phyloP scores from a whole-genome alignment of 53 echinoderm and acorn worm genomes.

The Hippasteria phrygiana region DNA sequence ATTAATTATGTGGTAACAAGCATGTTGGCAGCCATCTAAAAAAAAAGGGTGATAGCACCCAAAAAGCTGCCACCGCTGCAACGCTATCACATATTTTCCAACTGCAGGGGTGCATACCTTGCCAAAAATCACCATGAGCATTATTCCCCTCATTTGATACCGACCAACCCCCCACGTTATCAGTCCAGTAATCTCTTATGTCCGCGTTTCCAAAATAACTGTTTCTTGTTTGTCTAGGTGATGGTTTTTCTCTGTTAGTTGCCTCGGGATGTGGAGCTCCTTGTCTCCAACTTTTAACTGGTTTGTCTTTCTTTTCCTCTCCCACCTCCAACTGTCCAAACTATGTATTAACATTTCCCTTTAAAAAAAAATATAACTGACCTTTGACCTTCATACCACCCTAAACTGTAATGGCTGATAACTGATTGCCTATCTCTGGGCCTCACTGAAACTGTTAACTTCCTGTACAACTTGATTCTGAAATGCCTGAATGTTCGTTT shows the following conservation, averaged over 20 bases:
- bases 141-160: no score
- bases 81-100: no score
- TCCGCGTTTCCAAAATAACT: not conserved
- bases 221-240: conserved; percentile 28
- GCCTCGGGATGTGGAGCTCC: not conserved
- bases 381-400: not conserved
- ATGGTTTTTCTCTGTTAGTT: not conserved
- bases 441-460: not conserved
- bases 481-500: no score
- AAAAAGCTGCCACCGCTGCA: no score
- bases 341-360: not conserved
- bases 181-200: not conserved
- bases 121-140: no score
- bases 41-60: no score
- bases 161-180: no score
- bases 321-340: not conserved
- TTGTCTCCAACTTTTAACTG: conserved; percentile 32
- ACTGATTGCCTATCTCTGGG: not conserved
- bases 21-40: no score
- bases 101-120: no score
- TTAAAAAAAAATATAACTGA: not conserved
- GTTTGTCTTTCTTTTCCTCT: conserved; percentile 14
- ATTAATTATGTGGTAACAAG: no score
- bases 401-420: not conserved
- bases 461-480: no score